Conservation (phyloP, 1,140 invertebrate genomes). For the Ceratina australensis region DNA sequence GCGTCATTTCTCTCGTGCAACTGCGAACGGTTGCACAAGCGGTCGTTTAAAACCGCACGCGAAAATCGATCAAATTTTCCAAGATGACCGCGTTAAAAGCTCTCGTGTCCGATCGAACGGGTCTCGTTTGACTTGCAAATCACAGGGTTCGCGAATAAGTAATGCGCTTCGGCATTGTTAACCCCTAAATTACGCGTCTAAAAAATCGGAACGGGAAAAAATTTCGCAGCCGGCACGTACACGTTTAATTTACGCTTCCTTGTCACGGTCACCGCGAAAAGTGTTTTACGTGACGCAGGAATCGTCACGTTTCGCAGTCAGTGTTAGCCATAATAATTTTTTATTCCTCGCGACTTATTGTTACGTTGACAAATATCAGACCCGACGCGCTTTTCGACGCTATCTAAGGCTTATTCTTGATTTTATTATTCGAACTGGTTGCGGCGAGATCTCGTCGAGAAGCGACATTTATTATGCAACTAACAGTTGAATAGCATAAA, state of each 20-base stretch:
- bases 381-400: neutral
- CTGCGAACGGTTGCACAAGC: neutral
- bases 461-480: too few species aligned
- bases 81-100: neutral
- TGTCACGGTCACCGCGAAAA: neutral
- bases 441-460: too few species aligned
- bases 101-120: neutral
- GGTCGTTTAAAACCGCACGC: neutral
- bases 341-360: slow-evolving; percentile 9
- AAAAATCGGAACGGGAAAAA: neutral
- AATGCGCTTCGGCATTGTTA: too few species aligned
- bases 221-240: neutral
- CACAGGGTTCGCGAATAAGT: neutral
- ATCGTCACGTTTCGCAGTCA: slow-evolving; percentile 5
- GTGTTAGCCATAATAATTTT: neutral
- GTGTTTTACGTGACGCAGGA: neutral
- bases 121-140: slow-evolving; percentile 34
- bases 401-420: neutral
- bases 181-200: too few species aligned
- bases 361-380: neutral
- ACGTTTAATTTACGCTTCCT: neutral
- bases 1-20: too few species aligned
- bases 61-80: neutral
- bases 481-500: too few species aligned
- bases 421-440: too few species aligned